Evolutionary conservation across 2,797 vertebrate species (phyloP), one percentile per base, ranked within the genome.

Genomic region (Acrossocheilus wenchowensis): DNA sequence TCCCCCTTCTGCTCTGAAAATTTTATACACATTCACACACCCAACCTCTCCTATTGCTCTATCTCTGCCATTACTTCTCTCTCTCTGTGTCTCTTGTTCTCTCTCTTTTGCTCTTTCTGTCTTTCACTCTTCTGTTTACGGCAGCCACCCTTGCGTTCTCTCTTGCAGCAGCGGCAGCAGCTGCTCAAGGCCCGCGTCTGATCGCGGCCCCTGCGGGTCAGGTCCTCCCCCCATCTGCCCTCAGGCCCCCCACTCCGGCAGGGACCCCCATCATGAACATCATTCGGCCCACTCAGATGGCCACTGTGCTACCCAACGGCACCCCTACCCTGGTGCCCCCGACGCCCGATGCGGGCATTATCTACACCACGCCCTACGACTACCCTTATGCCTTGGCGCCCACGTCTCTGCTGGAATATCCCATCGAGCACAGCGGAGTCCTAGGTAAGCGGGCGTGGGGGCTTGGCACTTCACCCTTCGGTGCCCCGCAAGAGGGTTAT

Each of bases 351-450:
- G 95, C 89, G 50, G 95, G 96, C 90, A 95, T 96, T 86, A 96
- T 96, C 94, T 96, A 96, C 94, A 94, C 96, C 92, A 92, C 95
- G 78, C 96, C 95, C 66, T 96, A 96, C 23, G 96, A 96, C 11
- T 96, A 96, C 93, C 95, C 96, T 14, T 96, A 96, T 83, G 92
- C 96, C 93, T 94, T 96, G 95, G 95, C 96, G 66, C 96, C 96
- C 93, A 94, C 95, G 88, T 96, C 96, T 88, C 93, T 96, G 92
- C 93, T 96, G 95, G 96, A 96, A 94, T 96, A 96, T 93, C 96
- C 96, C 92, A 94, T 96, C 87, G 96, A 96, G 89, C 95, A 96
- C 93, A 94, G 93, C 92, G 95, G 95, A 93, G 95, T 96, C 94
- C 94, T 96, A 96, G 96, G 96, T 96, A 96, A 96, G 96, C 94